These are phyloP conservation scores for Prochilodus magdalenae DNA, from an alignment of 2,113 vertebrate genomes.

Conservation along the genomic window DNA sequence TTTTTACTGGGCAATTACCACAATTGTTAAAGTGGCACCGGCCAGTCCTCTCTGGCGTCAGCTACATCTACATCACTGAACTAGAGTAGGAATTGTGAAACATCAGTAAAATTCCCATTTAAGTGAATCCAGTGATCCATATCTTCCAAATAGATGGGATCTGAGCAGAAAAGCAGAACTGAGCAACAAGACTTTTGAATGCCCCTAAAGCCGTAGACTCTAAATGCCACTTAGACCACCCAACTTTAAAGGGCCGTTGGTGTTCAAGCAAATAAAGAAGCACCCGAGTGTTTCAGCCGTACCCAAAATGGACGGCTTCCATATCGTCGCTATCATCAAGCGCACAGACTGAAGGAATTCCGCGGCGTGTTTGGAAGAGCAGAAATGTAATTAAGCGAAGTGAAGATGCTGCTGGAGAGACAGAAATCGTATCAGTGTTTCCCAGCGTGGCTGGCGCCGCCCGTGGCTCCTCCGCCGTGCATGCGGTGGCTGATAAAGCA, in stretches of 20 bases:
- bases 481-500: constrained; percentile 57
- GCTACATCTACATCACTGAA: too few species aligned
- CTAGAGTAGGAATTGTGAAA: too few species aligned
- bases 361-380: constrained; percentile 42
- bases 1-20: too few species aligned
- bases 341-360: constrained; percentile 23
- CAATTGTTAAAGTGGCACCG: too few species aligned
- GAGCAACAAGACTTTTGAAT: neutral
- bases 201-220: neutral
- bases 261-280: neutral
- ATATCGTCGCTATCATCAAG: constrained; percentile 40
- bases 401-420: constrained; percentile 52
- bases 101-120: too few species aligned
- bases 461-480: constrained; percentile 49
- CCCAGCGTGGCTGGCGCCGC: constrained; percentile 48
- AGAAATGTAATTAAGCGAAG: constrained; percentile 62
- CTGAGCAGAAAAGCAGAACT: too few species aligned
- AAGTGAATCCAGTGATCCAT: too few species aligned
- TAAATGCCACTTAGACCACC: neutral
- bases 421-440: constrained; percentile 59
- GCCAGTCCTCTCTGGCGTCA: too few species aligned
- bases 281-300: neutral
- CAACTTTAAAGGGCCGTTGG: neutral
- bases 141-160: too few species aligned
- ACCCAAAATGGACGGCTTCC: constrained; percentile 11